Conservation (phyloP, 2,113 vertebrate species). For the Cichladusa arquata region DNA sequence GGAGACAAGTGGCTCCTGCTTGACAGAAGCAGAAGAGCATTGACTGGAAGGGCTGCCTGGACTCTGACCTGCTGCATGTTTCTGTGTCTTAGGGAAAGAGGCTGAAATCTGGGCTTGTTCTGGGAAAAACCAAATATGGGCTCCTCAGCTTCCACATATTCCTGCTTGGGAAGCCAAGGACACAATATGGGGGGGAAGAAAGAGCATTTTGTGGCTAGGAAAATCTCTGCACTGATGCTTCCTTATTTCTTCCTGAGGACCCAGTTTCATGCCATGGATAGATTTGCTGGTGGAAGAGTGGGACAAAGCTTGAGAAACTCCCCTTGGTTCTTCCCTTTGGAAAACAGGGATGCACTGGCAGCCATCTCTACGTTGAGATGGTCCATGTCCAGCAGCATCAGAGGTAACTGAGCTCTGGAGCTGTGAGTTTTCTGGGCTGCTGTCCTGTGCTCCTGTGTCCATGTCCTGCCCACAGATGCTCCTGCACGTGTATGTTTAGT, state of each 20-base stretch:
- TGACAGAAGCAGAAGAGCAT: background rate
- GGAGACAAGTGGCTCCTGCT: background rate
- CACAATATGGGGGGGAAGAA: fast-evolving
- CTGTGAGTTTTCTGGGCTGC: background rate
- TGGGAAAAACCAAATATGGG: background rate
- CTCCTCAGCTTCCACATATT: background rate
- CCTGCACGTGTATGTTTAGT: fast-evolving
- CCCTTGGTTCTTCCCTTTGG: background rate
- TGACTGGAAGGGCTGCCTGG: background rate
- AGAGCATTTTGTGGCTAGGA: background rate
- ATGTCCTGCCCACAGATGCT: background rate
- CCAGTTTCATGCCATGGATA: fast-evolving
- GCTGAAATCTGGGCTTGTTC: background rate
- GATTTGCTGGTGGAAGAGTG: background rate
- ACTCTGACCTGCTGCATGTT: background rate
- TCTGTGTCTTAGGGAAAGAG: background rate
- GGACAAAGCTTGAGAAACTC: background rate
- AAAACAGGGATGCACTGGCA: background rate
- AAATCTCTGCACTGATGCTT: background rate
- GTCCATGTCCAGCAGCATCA: background rate
- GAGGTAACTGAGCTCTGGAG: background rate
- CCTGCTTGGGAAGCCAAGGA: background rate
- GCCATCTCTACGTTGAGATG: background rate
- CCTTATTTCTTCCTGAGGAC: background rate
- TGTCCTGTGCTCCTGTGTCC: background rate